Evolutionary conservation across 2,113 vertebrate species (phyloP).

Genomic region (Malurus elegans): DNA sequence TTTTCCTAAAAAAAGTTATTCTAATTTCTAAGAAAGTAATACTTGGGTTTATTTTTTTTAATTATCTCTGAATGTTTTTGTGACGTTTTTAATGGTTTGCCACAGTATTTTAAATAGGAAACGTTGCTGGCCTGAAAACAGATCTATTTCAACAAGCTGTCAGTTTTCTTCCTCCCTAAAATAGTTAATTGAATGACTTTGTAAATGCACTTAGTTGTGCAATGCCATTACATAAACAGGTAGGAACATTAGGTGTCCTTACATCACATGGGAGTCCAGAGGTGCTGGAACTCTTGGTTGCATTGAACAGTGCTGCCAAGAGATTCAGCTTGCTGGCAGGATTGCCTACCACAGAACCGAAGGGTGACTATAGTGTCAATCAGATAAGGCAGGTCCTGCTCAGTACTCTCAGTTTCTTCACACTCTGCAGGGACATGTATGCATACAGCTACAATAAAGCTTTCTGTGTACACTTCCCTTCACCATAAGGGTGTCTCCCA

Average conservation of each 20-base stretch:
- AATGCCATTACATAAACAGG: not conserved
- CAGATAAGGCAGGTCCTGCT: not conserved
- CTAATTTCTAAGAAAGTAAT: not conserved
- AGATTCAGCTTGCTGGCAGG: not conserved
- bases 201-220: not conserved
- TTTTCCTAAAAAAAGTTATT: not conserved
- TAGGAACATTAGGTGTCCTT: not conserved
- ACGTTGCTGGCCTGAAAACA: not conserved
- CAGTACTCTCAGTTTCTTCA: not conserved
- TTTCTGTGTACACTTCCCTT: accelerated
- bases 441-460: not conserved
- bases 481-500: not conserved
- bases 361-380: not conserved
- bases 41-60: not conserved
- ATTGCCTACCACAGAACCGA: not conserved
- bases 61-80: not conserved
- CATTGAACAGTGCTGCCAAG: not conserved
- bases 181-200: not conserved
- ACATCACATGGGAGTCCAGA: not conserved
- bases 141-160: not conserved
- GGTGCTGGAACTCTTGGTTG: not conserved
- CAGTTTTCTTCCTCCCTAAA: not conserved
- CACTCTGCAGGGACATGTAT: not conserved
- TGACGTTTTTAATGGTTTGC: not conserved
- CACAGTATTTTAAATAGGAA: not conserved